phyloP scores from a whole-genome alignment of 2,888 invertebrate species.

The Neoascia interrupta region DNA sequence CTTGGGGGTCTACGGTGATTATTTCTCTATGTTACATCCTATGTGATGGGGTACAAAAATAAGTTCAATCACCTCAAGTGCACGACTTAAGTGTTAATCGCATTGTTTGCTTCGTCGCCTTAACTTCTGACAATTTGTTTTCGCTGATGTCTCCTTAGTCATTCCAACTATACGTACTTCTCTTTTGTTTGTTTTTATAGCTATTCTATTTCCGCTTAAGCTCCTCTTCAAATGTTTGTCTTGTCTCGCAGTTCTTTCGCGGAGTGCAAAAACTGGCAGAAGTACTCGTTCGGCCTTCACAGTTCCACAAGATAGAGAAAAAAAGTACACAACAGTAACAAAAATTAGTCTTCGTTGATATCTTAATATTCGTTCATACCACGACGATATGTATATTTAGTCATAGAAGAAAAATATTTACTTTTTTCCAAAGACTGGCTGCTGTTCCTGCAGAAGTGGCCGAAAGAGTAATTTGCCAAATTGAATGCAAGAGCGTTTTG shows the following conservation, averaged over 20 bases:
- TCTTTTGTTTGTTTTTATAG: neutral
- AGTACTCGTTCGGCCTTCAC: neutral
- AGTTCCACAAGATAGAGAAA: neutral
- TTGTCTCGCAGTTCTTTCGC: neutral
- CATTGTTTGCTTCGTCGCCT: conserved; percentile 20
- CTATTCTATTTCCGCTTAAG: conserved; percentile 31
- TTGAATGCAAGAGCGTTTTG: conserved; percentile 61
- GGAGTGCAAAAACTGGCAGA: neutral
- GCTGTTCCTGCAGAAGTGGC: conserved; percentile 9
- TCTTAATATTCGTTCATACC: neutral
- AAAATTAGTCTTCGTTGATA: conserved; percentile 17
- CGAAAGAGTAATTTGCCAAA: conserved; percentile 59
- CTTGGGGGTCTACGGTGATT: too few species aligned
- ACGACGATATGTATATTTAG: conserved; percentile 1
- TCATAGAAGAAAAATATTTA: conserved; percentile 26
- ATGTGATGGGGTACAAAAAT: conserved; percentile 1
- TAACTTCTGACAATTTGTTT: conserved; percentile 28
- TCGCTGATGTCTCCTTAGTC: too few species aligned
- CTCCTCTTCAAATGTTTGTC: conserved; percentile 33
- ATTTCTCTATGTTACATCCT: too few species aligned
- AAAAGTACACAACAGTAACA: neutral
- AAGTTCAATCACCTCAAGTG: conserved; percentile 49
- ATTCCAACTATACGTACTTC: too few species aligned
- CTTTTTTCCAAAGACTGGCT: neutral
- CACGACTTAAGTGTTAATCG: conserved; percentile 38